phyloP scores from a whole-genome alignment of 2,113 vertebrate species.

The Eurystomus gularis region DNA sequence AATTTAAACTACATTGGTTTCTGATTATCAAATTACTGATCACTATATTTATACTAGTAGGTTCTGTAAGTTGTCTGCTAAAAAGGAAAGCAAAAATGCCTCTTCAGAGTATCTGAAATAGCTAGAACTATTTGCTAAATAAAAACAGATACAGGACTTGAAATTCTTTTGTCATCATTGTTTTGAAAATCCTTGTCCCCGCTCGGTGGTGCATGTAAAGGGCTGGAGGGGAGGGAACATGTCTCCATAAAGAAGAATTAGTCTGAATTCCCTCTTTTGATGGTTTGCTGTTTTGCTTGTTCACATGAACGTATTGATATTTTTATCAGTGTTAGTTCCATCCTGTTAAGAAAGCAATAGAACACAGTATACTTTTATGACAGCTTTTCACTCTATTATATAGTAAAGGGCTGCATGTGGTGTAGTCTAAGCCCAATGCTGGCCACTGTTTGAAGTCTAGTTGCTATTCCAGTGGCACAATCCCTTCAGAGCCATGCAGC shows the following conservation, averaged over 20 bases:
- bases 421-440: background rate
- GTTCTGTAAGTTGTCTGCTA: background rate
- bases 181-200: background rate
- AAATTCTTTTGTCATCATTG: background rate
- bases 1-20: background rate
- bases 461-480: accelerated
- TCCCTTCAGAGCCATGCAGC: background rate
- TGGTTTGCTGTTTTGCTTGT: background rate
- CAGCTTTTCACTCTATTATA: background rate
- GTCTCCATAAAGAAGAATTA: background rate
- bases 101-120: background rate
- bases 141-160: background rate
- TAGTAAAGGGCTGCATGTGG: background rate
- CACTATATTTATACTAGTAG: background rate
- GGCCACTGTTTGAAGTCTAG: background rate
- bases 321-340: background rate
- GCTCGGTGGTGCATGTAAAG: background rate
- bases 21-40: background rate
- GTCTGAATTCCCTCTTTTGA: background rate
- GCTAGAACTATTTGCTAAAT: background rate
- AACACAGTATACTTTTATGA: background rate
- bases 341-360: background rate
- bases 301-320: background rate
- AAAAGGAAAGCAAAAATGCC: background rate
- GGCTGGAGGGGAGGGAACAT: background rate